These are phyloP conservation scores for Mesaphorura yosii DNA, from an alignment of 1,140 invertebrate genomes.

Conservation along the genomic window DNA sequence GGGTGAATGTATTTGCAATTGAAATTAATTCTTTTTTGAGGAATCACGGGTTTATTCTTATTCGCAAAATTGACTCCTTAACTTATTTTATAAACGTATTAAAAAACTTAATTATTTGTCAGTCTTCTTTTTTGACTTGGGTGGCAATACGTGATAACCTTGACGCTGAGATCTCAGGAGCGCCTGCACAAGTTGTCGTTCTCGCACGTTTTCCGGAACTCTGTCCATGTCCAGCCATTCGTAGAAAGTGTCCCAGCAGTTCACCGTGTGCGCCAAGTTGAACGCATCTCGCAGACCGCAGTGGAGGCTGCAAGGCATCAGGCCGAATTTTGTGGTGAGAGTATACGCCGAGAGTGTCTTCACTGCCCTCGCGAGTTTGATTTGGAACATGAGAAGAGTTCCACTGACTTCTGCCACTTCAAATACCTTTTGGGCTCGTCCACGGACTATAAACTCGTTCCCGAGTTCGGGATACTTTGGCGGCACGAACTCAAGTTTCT, in stretches of 20 bases:
- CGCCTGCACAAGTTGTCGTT: neutral
- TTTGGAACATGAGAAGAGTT: conserved; percentile 13
- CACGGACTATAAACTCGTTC: neutral
- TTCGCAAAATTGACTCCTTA: no score
- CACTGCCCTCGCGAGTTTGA: conserved; percentile 4
- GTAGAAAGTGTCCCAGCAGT: conserved; percentile 8
- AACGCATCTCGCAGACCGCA: conserved; percentile 3
- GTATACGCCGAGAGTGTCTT: neutral
- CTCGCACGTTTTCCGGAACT: neutral
- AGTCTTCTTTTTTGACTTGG: no score
- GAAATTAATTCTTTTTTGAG: no score
- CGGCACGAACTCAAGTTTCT: no score
- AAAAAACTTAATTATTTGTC: no score
- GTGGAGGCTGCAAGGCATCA: neutral
- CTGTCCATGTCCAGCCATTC: conserved; percentile 1
- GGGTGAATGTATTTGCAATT: no score
- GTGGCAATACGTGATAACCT: neutral
- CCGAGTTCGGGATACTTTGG: conserved; percentile 1
- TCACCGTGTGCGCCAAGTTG: neutral
- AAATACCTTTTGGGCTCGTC: conserved; percentile 5
- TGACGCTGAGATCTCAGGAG: neutral
- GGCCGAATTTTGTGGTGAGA: neutral
- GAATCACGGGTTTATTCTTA: no score
- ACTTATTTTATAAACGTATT: no score
- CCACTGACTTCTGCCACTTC: neutral